A percentile compares a stretch with the other conserved stretches of the same genome.
Conservation (phyloP, 2,797 vertebrate genomes). For the Dryobates pubescens region DNA sequence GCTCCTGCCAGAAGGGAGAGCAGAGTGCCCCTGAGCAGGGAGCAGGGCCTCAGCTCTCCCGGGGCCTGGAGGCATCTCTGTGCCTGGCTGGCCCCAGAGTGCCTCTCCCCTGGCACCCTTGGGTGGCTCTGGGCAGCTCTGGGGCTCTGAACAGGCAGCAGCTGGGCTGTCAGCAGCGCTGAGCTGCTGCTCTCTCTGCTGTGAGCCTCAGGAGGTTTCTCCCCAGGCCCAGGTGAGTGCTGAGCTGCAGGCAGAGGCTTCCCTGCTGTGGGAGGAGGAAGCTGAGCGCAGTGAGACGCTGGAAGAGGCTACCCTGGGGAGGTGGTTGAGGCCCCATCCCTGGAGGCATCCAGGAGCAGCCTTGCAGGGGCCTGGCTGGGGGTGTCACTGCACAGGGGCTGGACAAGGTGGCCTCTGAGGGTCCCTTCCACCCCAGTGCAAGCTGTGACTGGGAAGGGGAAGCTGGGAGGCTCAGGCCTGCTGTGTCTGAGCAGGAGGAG, state of each 20-base stretch:
- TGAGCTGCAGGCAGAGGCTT: neutral
- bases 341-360: too few species aligned
- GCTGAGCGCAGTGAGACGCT: too few species aligned
- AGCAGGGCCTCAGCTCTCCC: neutral
- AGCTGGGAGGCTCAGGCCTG: neutral
- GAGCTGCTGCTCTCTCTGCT: neutral
- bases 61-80: accelerated
- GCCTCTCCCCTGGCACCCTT: accelerated
- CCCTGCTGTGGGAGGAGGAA: neutral
- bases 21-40: accelerated
- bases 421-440: too few species aligned
- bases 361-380: too few species aligned
- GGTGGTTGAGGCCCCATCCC: too few species aligned
- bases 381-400: too few species aligned
- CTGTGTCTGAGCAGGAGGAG: neutral
- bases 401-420: too few species aligned
- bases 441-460: neutral
- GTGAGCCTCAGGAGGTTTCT: neutral
- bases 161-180: neutral
- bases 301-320: too few species aligned
- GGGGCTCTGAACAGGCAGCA: neutral
- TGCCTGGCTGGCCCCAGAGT: neutral
- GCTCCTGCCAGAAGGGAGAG: accelerated
- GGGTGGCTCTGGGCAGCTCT: neutral
- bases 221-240: accelerated